Conservation (phyloP, 2,888 invertebrate species). For the Mesodorylaimus sp. region DNA sequence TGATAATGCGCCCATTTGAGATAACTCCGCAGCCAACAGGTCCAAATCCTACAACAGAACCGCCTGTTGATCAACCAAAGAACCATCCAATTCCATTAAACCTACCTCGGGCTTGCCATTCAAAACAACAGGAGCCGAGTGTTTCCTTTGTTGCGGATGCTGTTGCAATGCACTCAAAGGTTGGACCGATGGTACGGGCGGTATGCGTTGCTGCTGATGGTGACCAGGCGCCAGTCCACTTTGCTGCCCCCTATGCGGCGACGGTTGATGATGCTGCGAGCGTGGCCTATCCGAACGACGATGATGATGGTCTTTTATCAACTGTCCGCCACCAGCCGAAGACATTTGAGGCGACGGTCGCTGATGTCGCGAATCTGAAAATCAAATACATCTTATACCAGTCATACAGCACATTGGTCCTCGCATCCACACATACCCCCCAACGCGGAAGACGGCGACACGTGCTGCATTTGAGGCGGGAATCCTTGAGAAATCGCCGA, state of each 20-base stretch:
- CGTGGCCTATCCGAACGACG: conserved; percentile 7
- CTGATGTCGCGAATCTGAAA: no score
- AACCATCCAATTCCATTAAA: background rate
- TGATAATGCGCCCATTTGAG: conserved; percentile 51
- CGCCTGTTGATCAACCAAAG: background rate
- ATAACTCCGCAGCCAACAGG: conserved; percentile 81
- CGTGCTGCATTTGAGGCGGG: no score
- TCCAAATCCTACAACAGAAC: conserved; percentile 61
- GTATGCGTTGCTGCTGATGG: background rate
- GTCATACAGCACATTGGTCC: no score
- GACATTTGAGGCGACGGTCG: no score
- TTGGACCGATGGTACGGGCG: no score
- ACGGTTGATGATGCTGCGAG: conserved; percentile 6
- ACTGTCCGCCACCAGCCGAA: no score
- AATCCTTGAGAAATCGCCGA: no score
- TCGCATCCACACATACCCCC: no score
- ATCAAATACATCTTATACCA: no score
- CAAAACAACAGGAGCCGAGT: background rate
- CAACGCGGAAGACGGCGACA: no score
- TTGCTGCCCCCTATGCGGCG: conserved; percentile 1
- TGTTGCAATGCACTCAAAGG: no score
- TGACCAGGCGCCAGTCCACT: no score
- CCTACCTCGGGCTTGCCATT: background rate
- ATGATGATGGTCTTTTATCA: background rate
- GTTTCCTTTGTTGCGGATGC: background rate